Percentiles rank a stretch among this genome's conserved stretches.
Evolutionary conservation across 2,797 vertebrate species (phyloP).

Genomic region (Anguilla marmorata): DNA sequence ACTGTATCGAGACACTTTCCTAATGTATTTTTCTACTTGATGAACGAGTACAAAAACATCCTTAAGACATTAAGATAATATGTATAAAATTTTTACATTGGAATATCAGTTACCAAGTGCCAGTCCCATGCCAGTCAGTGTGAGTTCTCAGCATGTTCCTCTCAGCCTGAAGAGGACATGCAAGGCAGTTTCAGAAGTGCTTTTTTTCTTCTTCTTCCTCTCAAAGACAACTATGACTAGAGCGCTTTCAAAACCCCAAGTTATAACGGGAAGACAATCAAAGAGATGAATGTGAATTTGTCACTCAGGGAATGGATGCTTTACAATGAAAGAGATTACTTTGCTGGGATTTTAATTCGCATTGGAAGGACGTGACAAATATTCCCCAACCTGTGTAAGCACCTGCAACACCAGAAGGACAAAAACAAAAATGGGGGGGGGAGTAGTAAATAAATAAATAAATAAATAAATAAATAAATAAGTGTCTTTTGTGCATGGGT

Average conservation of each 20-base stretch:
- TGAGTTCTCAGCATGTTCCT: constrained; percentile 49
- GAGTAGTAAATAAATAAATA: not conserved
- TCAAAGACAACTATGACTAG: constrained; percentile 34
- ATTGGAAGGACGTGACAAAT: constrained; percentile 44
- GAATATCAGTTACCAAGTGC: constrained; percentile 39
- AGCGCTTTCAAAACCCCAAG: constrained; percentile 46
- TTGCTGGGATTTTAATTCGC: constrained; percentile 44
- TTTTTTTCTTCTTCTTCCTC: constrained; percentile 19
- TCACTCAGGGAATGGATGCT: constrained; percentile 33
- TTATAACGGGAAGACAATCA: constrained; percentile 53
- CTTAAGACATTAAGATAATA: constrained; percentile 44
- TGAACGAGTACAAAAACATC: constrained; percentile 37
- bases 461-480: constrained; percentile 17
- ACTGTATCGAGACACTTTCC: constrained; percentile 39
- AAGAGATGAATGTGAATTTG: constrained; percentile 51
- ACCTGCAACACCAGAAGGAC: constrained; percentile 38
- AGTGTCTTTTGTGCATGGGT: constrained; percentile 8
- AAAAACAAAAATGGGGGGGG: not conserved
- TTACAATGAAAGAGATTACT: constrained; percentile 28
- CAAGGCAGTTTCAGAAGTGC: constrained; percentile 41
- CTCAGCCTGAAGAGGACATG: constrained; percentile 40
- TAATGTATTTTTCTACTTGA: constrained; percentile 57
- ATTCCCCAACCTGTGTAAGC: constrained; percentile 42
- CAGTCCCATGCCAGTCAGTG: constrained; percentile 37
- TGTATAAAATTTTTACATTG: constrained; percentile 44